A percentile compares a stretch with the other conserved stretches of the same genome.
Conservation (phyloP, 2,888 invertebrate species). For the Pollenia angustigena region DNA sequence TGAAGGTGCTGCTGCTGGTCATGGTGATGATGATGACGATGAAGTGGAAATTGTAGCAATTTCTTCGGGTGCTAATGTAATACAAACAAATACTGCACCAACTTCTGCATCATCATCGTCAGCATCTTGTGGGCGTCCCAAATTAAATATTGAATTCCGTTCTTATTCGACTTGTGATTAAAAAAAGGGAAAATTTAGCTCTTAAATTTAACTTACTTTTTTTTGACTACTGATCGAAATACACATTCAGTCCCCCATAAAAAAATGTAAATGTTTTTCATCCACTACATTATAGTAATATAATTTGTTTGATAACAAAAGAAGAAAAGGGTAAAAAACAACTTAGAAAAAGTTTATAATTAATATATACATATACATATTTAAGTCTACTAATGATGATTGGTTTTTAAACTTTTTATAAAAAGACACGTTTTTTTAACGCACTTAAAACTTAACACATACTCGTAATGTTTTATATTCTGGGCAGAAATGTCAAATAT, state of each 20-base stretch:
- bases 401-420: conserved; percentile 38
- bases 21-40: conserved; percentile 57
- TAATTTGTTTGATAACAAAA: conserved; percentile 32
- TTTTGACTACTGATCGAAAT: not conserved
- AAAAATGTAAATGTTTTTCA: conserved; percentile 22
- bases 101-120: conserved; percentile 41
- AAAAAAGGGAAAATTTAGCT: conserved; percentile 50
- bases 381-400: conserved; percentile 35
- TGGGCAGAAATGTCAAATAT: not conserved
- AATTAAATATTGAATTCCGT: conserved; percentile 77
- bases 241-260: not conserved
- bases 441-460: conserved; percentile 5
- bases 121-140: conserved; percentile 66
- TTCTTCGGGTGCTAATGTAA: conserved; percentile 20
- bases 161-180: conserved; percentile 80
- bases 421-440: conserved; percentile 19
- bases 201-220: conserved; percentile 7
- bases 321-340: not conserved
- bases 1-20: conserved; percentile 17
- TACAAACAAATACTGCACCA: not conserved
- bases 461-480: conserved; percentile 4
- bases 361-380: conserved; percentile 23
- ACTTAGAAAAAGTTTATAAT: conserved; percentile 23
- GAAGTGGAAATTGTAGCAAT: conserved; percentile 73
- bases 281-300: conserved; percentile 27